Conservation (phyloP, 2,113 vertebrate genomes). For the Verasper variegatus region DNA sequence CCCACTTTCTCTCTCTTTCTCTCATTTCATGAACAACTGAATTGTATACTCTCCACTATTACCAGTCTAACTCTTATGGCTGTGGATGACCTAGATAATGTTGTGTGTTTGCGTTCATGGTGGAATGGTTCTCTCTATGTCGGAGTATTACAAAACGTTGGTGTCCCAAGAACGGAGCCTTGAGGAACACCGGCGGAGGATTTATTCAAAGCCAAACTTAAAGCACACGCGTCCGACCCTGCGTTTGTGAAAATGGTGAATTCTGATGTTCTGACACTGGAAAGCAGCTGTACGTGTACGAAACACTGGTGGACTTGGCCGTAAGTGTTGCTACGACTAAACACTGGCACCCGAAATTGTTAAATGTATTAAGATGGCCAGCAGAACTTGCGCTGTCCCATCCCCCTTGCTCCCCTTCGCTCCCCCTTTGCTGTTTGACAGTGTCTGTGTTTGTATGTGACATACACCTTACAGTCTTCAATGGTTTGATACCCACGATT, state of each 20-base stretch:
- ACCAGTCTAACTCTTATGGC: conserved; percentile 45
- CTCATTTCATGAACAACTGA: conserved; percentile 38
- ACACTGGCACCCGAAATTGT: conserved; percentile 28
- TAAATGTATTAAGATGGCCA: conserved; percentile 57
- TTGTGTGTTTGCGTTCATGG: conserved; percentile 57
- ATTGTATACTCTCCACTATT: conserved; percentile 62
- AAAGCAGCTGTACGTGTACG: not conserved
- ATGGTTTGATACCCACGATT: conserved; percentile 74
- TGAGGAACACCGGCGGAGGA: conserved; percentile 34
- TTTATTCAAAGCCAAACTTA: not conserved
- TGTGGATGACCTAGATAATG: conserved; percentile 53
- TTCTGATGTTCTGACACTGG: conserved; percentile 1
- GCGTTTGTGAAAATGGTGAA: conserved; percentile 8
- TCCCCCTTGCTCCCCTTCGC: not conserved
- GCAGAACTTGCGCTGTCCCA: conserved; percentile 52
- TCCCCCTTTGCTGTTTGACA: conserved; percentile 65
- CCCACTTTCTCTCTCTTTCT: conserved; percentile 8
- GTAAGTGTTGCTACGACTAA: not conserved
- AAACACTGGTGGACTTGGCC: conserved; percentile 22
- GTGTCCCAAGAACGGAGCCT: conserved; percentile 35
- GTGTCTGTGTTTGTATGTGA: conserved; percentile 79
- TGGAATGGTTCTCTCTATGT: conserved; percentile 54
- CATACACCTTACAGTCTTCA: conserved; percentile 70
- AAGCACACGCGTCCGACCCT: conserved; percentile 8
- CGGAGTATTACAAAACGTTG: conserved; percentile 28